Conservation (phyloP, 2,113 vertebrate genomes). For the Plectropomus leopardus region DNA sequence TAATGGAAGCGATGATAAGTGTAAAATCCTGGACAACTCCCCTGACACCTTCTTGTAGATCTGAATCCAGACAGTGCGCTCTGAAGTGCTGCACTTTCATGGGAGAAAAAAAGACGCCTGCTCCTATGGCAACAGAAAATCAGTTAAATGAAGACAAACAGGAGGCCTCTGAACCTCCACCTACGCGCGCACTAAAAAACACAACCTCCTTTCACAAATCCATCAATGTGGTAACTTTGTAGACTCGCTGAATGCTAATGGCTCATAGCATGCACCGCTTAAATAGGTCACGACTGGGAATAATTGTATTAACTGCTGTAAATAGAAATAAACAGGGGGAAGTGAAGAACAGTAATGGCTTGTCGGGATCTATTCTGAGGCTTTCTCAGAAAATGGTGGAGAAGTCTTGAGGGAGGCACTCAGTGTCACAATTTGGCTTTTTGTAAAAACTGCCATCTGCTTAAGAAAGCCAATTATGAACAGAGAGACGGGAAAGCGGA, state of each 20-base stretch:
- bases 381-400: constrained; percentile 71
- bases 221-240: constrained; percentile 80
- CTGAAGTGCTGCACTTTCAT: constrained; percentile 78
- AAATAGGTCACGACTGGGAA: constrained; percentile 85
- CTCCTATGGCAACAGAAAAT: constrained; percentile 85
- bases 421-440: constrained; percentile 64
- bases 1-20: constrained; percentile 67
- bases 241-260: constrained; percentile 78
- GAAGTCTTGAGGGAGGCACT: constrained; percentile 73
- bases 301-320: constrained; percentile 83
- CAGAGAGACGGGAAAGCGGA: constrained; percentile 32
- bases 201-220: constrained; percentile 80
- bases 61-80: constrained; percentile 69
- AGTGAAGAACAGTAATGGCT: constrained; percentile 74
- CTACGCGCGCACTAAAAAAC: constrained; percentile 78
- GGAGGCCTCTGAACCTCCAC: constrained; percentile 83
- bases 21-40: constrained; percentile 81
- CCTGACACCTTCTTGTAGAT: constrained; percentile 75
- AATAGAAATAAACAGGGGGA: constrained; percentile 83
- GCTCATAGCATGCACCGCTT: constrained; percentile 72
- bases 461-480: constrained; percentile 78
- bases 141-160: constrained; percentile 85
- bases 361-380: constrained; percentile 73
- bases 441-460: constrained; percentile 67
- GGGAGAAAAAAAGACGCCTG: constrained; percentile 66